Evolutionary conservation across 2,113 vertebrate genomes (phyloP), one percentile per base, ranked within the genome.

Genomic region (Antigone vipio): DNA sequence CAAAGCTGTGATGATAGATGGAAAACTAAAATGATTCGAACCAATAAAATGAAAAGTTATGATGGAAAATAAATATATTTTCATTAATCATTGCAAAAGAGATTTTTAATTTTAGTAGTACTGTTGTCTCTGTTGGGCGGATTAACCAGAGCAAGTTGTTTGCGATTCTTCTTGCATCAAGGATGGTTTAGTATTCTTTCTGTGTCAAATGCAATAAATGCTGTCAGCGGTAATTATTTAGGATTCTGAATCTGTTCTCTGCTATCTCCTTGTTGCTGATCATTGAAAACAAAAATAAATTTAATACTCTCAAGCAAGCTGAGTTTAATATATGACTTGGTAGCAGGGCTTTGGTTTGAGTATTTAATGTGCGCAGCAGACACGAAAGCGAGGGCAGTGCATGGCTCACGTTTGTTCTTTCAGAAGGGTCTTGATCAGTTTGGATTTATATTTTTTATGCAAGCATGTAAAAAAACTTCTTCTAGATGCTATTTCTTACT

Each of bases 201-300:
- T 3, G 40, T 68, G 22, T 78, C 56, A 69, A 45, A 88, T 34
- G 34, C 63, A 86, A 24, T 69, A 95, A 94, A 78, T 14, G 24
- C 32, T 68, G 68, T 87, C 72, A 93, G 35, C 35, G 75, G 34
- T 77, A 93, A 76, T 71, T 92, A 87, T 60, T 81, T 89, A 93
- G 74, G 23, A 85, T 76, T 91, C 83, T 89, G 64, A 81, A 82
- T 66, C 53, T 74, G 38, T 68, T 94, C 50, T 79, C n/a, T 59
- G 17, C 60, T 78, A 50, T 75, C 60, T 88, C 5, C 29, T 78
- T 94, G 23, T 91, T 85, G 13, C 38, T 93, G 23, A 75, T 92
- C 30, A 77, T 56, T 91, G 76, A 69, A 95, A 92, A 85, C 15
- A 82, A 78, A 93, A 92, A 56, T 60, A 85, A 72, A 91, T 56